These are phyloP conservation scores for Aurelia coerulea DNA, from an alignment of 30 jellyfish, hydroid and myxozoan species.

Conservation along the genomic window DNA sequence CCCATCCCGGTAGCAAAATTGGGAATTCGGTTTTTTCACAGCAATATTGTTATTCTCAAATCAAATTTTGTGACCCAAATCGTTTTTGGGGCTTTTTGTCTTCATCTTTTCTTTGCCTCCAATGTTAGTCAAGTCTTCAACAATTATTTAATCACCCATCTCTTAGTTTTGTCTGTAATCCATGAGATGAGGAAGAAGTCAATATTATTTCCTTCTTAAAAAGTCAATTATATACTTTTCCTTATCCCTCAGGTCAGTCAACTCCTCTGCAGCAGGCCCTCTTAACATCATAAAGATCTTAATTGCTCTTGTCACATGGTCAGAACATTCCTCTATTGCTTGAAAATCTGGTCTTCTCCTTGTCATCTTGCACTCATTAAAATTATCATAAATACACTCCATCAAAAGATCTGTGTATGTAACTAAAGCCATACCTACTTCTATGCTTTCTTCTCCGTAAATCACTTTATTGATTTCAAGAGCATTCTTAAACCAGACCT, in stretches of 20 bases:
- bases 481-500: conserved; percentile 49
- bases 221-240: neutral
- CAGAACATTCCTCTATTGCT: conserved; percentile 20
- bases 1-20: too few species aligned
- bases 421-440: conserved; percentile 69
- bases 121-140: too few species aligned
- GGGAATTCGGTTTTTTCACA: too few species aligned
- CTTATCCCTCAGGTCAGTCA: neutral
- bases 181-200: too few species aligned
- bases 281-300: neutral
- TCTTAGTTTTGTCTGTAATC: too few species aligned
- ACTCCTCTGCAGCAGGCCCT: neutral
- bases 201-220: neutral
- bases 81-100: too few species aligned
- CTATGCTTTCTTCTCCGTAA: conserved; percentile 84
- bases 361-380: conserved; percentile 15
- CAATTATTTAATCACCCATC: too few species aligned
- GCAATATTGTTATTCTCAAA: too few species aligned
- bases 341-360: neutral
- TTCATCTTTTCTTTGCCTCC: too few species aligned
- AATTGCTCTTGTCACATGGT: conserved; percentile 36
- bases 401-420: conserved; percentile 77
- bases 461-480: conserved; percentile 26
- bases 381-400: conserved; percentile 31
- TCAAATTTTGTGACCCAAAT: too few species aligned